Evolutionary conservation across 1,140 invertebrate genomes (phyloP), one percentile per base, ranked within the genome.

Genomic region (Paralvinella palmiformis): DNA sequence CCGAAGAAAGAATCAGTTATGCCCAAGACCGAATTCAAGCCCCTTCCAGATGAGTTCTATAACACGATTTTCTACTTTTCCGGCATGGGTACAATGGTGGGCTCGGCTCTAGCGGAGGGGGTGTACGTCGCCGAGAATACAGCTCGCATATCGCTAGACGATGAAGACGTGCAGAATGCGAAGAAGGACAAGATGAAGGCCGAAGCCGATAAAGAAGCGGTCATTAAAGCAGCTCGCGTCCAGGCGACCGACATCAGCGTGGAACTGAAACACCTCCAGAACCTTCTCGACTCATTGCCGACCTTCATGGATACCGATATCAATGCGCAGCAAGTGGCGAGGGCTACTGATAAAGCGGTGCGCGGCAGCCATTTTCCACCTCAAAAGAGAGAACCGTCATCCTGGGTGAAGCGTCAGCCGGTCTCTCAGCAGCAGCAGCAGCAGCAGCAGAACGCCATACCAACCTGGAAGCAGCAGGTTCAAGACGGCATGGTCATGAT

Each of bases 41-140:
- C 20, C 5, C 57, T 29, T 37, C 29, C 41, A 7, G 63, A 65
- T 15, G 63, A 65, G 22, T 57, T 65, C 17, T 65, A 62, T 35
- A 37, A 22, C 41, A 65, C 31, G 35, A 59, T 65, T 20, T 65
- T 65, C 44, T 65, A 65, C 56, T 65, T 65, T 35, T 65, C 63
- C 7, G 63, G 63, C 24, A 65, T 65, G 63, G 58, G 63, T 4
- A 65, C 44, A 20, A 37, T 65, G 7, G 45, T 65, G 7, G 63
- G 63, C 2, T 59, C 57, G 15, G 41, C 63, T 6, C 29, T 65
- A 17, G 41, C 63, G 6, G 58, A 59, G 24, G 63, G 63, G 6
- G 48, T 65, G 29, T 65, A 65, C 57, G 63, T 65, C 35, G 57
- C 63, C 5, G 63, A 65, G 27, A 50, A 60, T 29, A 50, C 37